Evolutionary conservation across 2,113 vertebrate species (phyloP), one percentile per base, ranked within the genome.

Genomic region (Ceyx melanurus): DNA sequence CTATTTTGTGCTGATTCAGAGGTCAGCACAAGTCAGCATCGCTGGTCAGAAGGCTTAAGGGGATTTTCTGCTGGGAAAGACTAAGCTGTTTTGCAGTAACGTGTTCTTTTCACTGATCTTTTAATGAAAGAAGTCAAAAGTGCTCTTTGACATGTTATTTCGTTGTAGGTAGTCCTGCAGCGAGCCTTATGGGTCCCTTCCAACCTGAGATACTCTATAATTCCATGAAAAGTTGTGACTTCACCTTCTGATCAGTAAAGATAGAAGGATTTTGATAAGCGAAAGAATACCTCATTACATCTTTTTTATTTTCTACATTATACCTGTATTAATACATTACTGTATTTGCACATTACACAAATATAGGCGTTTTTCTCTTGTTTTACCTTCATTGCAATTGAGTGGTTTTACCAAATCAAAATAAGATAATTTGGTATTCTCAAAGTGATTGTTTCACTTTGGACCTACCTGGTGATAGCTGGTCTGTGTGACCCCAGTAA

Each of bases 21-120:
- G 22, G 22, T 45, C 33, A 28, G 22, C 35, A 33, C 22, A 35
- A 82, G 45, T 28, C 20, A 78, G 57, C 54, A 76, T 54, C 25
- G 6, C 17, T 12, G 26, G 22, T 57, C 56, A 77, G 50, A n/a
- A 23, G 2, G 33, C 0, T 0, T 50, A 19, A 37, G n/a, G 11
- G 22, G 33, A 33, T 57, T 74, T 42, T 40, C 70, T 62, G 25
- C 46, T 53, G 21, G 37, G 28, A 85, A 82, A 54, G 21, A 25
- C 65, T 48, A 20, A 43, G 10, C 25, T 2, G 2, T 66, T 67
- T 29, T 71, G 46, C 50, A 78, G 64, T 33, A 92, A 45, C 11
- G 4, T 33, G 11, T 82, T 64, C 3, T 73, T 83, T 88, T 48
- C 31, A 28, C 10, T 16, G 31, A 18, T 16, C n/a, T 17, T 72